Percentiles rank a stretch among this genome's conserved stretches.
Evolutionary conservation across 2,797 vertebrate species (phyloP).

Genomic region (Labeo calbasu): DNA sequence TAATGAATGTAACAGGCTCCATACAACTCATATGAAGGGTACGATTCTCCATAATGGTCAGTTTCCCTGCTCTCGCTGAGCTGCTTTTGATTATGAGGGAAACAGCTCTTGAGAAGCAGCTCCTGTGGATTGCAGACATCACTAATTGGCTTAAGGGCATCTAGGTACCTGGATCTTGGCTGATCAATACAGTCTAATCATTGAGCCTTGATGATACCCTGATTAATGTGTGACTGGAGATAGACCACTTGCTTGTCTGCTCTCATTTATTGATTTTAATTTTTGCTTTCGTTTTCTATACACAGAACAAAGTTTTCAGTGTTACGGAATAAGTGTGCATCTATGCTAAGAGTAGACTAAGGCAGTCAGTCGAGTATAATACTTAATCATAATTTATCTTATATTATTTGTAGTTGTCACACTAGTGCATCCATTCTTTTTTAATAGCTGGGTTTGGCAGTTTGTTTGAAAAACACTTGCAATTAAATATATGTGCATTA

Average conservation of each 20-base stretch:
- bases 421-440: not conserved
- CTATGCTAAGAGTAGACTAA: not conserved
- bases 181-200: constrained; percentile 55
- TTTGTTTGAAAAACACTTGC: not conserved
- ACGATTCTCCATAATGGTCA: constrained; percentile 32
- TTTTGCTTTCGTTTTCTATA: not conserved
- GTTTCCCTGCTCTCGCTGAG: constrained; percentile 13
- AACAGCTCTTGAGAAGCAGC: constrained; percentile 7
- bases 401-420: not conserved
- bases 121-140: constrained; percentile 47
- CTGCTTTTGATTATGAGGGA: constrained; percentile 46
- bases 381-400: not conserved
- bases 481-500: not conserved
- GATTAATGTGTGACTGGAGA: constrained; percentile 38
- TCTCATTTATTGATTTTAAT: not conserved
- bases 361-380: not conserved
- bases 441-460: not conserved
- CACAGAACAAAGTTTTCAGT: not conserved
- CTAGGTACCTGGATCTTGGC: constrained; percentile 38
- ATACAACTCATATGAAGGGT: constrained; percentile 40
- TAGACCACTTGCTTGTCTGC: constrained; percentile 19
- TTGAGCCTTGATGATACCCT: constrained; percentile 46
- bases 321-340: not conserved
- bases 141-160: constrained; percentile 51
- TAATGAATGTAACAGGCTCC: constrained; percentile 53